Conservation (phyloP, 2,113 vertebrate species). For the Deroptyus accipitrinus region DNA sequence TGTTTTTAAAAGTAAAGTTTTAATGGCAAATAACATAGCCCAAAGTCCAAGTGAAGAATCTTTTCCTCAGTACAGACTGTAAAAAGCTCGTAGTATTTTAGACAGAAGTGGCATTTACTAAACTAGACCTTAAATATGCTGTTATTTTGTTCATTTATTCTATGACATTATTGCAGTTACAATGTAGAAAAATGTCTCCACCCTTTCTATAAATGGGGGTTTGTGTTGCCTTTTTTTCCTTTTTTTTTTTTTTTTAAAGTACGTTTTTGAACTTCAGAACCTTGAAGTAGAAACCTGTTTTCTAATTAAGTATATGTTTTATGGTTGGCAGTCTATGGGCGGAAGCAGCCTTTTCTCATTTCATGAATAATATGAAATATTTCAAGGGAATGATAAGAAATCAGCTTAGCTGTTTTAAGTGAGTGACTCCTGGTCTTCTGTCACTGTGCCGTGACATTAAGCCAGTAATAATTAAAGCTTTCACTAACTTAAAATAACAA, state of each 20-base stretch:
- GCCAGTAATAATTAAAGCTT: not conserved
- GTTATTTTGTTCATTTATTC: not conserved
- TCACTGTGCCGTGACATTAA: not conserved
- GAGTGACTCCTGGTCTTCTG: not conserved
- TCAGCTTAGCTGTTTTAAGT: not conserved
- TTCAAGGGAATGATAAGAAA: not conserved
- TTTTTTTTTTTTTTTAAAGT: not conserved
- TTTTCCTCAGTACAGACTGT: not conserved
- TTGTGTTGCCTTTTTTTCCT: not conserved
- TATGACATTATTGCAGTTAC: not conserved
- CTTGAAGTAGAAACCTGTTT: not conserved
- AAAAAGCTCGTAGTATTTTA: not conserved
- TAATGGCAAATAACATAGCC: not conserved
- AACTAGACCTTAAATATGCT: not conserved
- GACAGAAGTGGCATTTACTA: not conserved
- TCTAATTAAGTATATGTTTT: not conserved
- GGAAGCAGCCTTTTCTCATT: not conserved
- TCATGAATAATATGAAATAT: not conserved
- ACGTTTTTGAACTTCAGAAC: not conserved
- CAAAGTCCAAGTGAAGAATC: not conserved
- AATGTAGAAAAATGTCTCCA: not conserved
- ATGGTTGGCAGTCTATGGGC: not conserved
- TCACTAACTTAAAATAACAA: not conserved
- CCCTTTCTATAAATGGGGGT: not conserved
- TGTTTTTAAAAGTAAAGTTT: not conserved